Evolutionary conservation across 2,113 vertebrate genomes (phyloP).

Genomic region (Hippocampus mohnikei): DNA sequence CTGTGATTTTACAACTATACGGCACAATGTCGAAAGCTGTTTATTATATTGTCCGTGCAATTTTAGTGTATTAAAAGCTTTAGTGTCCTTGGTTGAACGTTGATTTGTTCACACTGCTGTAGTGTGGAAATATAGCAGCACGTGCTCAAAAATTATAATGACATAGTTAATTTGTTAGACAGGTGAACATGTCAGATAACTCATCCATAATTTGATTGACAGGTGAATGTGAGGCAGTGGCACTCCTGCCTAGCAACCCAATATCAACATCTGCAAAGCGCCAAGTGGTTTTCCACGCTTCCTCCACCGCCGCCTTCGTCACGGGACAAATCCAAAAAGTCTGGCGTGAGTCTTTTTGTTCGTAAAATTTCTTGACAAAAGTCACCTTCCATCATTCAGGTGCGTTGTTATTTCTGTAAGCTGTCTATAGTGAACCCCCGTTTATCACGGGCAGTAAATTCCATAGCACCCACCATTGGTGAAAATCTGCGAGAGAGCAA

Average conservation of each 20-base stretch:
- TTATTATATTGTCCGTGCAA: background rate
- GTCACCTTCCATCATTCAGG: too few relatives aligned
- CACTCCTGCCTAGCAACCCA: slow-evolving; percentile 27
- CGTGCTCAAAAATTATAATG: background rate
- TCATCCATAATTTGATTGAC: slow-evolving; percentile 5
- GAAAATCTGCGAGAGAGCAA: too few relatives aligned
- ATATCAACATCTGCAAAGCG: slow-evolving; percentile 8
- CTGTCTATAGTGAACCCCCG: too few relatives aligned
- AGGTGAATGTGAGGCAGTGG: slow-evolving; percentile 21
- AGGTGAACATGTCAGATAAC: background rate
- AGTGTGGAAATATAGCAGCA: background rate
- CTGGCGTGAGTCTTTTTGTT: slow-evolving; percentile 48
- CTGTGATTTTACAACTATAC: background rate
- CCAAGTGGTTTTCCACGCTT: slow-evolving; percentile 42
- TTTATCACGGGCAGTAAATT: too few relatives aligned
- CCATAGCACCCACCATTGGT: too few relatives aligned
- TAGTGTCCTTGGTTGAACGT: background rate
- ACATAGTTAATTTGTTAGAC: background rate
- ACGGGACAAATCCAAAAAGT: slow-evolving; percentile 31
- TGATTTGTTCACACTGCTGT: background rate
- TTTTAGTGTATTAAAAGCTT: background rate
- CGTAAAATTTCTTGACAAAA: background rate
- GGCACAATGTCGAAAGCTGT: background rate
- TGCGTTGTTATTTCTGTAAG: too few relatives aligned
- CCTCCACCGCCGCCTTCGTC: slow-evolving; percentile 57